A percentile compares a stretch with the other conserved stretches of the same genome.
These are phyloP conservation scores for Hirtodrosophila histrioides DNA, from an alignment of 2,888 invertebrate species.

Conservation along the genomic window DNA sequence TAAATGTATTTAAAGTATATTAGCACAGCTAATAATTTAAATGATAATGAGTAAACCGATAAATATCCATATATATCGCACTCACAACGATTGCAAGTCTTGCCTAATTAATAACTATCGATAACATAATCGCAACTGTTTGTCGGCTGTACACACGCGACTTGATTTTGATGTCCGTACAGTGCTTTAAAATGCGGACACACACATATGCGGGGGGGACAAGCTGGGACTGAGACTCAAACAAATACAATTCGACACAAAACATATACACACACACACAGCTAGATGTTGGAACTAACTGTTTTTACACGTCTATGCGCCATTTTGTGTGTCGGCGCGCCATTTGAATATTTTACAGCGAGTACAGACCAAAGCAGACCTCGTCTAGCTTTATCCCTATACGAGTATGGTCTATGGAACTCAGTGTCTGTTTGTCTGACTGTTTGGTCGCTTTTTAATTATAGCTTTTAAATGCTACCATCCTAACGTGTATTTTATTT, in stretches of 20 bases:
- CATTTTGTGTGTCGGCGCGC: constrained; percentile 72
- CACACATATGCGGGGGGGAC: constrained; percentile 21
- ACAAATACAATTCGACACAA: constrained; percentile 57
- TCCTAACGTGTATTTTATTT: constrained; percentile 80
- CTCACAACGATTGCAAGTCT: too few species aligned
- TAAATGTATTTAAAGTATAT: too few species aligned
- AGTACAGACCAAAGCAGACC: constrained; percentile 46
- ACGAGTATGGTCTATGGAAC: constrained; percentile 21
- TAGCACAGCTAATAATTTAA: too few species aligned
- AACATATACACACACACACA: constrained; percentile 6
- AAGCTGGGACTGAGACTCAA: constrained; percentile 45
- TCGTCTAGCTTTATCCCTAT: constrained; percentile 52
- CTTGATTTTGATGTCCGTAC: constrained; percentile 32
- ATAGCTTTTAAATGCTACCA: constrained; percentile 77
- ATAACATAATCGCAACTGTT: constrained; percentile 46
- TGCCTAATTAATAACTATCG: constrained; percentile 7
- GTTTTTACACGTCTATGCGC: constrained; percentile 72
- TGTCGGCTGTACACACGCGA: constrained; percentile 51
- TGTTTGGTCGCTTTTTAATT: constrained; percentile 74
- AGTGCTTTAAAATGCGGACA: constrained; percentile 65
- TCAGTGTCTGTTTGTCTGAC: constrained; percentile 35
- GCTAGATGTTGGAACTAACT: constrained; percentile 44
- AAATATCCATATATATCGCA: too few species aligned
- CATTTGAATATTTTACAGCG: constrained; percentile 74
- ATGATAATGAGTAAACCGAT: too few species aligned